Evolutionary conservation across 2,888 invertebrate species (phyloP), one percentile per base, ranked within the genome.

Genomic region (Meloe dianella): DNA sequence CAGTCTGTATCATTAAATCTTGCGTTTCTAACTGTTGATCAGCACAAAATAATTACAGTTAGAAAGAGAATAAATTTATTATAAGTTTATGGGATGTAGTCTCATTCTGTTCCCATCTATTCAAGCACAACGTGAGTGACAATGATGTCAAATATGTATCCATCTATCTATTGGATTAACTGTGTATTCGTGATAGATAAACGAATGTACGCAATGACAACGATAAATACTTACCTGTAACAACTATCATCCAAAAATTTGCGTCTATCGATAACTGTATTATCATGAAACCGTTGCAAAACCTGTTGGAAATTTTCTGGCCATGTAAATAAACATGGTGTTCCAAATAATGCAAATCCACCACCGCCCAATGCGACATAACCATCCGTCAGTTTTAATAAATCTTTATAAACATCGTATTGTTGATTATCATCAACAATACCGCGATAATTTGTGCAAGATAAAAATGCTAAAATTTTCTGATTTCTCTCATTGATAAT

Each of bases 291-390:
- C 71, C 87, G 76, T 74, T 78, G 32, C 70, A 91, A 81, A 30
- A 96, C 88, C 74, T 95, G 90, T 7, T 88, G 85, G 67, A 94
- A 85, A 57, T 82, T 83, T 30, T 87, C 87, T 1, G 97, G 95
- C 97, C 97, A 97, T 2, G 95, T 93, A 81, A 95, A 94, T 61
- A 97, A 87, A 79, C 93, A 95, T 0, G 92, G 96, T 0, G 94
- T 93, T 8, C 97, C 96, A 80, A 97, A 94, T 14, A 97, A 84
- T 8, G 97, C 97, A 67, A 98, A 85, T 0, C 96, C 96, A 29
- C 97, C 97, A 17, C 94, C 93, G 47, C 97, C 97, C 66, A 97
- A 85, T 0, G 97, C 96, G n/a, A 93, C 93, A 82, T 96, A 92
- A 0, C 91, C 95, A 80, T 91, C 89, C 8, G 92, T 90, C 71